Base-by-base conservation (phyloP, 2,797 vertebrate species). In the Sarcophilus harrisii region DNA sequence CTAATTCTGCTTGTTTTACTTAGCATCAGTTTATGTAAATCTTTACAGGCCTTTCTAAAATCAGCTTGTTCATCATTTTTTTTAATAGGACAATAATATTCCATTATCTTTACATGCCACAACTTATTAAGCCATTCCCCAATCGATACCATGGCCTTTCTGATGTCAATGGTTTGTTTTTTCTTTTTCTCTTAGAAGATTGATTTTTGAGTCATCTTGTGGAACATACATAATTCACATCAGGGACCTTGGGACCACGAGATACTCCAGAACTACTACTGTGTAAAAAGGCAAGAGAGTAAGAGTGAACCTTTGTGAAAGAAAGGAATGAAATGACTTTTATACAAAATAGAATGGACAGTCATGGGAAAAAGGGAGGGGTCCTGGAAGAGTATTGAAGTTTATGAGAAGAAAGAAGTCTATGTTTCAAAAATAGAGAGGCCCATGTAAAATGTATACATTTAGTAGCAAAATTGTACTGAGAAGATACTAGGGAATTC, bases 291-390 rank as follows among this genome's bases (percentile, higher is more conserved):
- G 14, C 93, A 58, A 5, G 11, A 93, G 90, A 95, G 62, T 81
- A 58, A 92, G 30, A 92, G 58, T 94, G 93, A 96, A 94, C 1
- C 13, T 92, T 95, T 91, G 66, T 95, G 49, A 94, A 96, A 91
- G 10, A 38, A 95, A 97, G 58, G 8, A 92, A 92, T 29, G 91
- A 52, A 93, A 9, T 95, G 21, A 93, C 21, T 38, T 90, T n/a
- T 21, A 66, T 54, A 14, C 30, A 95, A 94, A 95, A 93, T 92
- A 11, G 54, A 93, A 10, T 55, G 60, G 18, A 57, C 58, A 9
- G 16, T 93, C 91, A 10, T 13, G n/a, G 55, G 32, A 1, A 21
- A 49, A 57, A 93, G 90, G 92, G 28, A 87, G 13, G 24, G 24
- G 38, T 87, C 21, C 45, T 49, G 9, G 38, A 87, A 87, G 90